These are phyloP conservation scores for Athripsodes cinereus DNA, from an alignment of 2,888 invertebrate genomes.

Conservation along the genomic window DNA sequence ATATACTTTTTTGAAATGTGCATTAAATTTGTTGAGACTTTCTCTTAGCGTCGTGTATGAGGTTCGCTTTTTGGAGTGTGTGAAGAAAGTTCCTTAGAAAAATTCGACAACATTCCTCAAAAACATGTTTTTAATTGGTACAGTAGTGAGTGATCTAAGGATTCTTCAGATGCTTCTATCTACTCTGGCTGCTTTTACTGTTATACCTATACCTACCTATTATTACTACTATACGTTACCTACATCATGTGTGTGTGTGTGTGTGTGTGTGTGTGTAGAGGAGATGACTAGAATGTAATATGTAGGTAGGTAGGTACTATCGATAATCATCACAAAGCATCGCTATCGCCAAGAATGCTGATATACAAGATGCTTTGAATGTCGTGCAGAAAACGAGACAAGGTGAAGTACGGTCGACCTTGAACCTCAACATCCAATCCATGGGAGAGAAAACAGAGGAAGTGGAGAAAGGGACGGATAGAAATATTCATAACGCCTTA, in stretches of 20 bases:
- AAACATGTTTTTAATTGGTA: constrained; percentile 24
- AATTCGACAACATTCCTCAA: constrained; percentile 20
- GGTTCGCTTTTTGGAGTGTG: constrained; percentile 9
- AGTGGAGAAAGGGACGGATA: too few species aligned
- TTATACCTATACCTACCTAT: too few species aligned
- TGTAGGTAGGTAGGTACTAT: too few species aligned
- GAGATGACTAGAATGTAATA: not conserved
- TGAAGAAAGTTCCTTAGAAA: constrained; percentile 17
- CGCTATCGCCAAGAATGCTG: constrained; percentile 1
- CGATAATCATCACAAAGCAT: not conserved
- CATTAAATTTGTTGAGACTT: not conserved
- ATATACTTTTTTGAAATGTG: not conserved
- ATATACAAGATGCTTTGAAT: constrained; percentile 1
- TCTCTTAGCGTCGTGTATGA: not conserved
- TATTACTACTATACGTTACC: too few species aligned
- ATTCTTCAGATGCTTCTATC: constrained; percentile 4
- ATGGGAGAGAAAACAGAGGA: too few species aligned
- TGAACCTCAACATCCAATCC: not conserved
- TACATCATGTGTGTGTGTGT: too few species aligned
- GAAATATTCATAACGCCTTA: too few species aligned
- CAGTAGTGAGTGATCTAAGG: constrained; percentile 14
- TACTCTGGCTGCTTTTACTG: too few species aligned
- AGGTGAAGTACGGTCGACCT: constrained; percentile 2
- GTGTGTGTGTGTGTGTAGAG: too few species aligned
- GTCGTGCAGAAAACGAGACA: not conserved